These are phyloP conservation scores for Octonoba sinensis DNA, from an alignment of 2,888 invertebrate genomes.

Conservation along the genomic window DNA sequence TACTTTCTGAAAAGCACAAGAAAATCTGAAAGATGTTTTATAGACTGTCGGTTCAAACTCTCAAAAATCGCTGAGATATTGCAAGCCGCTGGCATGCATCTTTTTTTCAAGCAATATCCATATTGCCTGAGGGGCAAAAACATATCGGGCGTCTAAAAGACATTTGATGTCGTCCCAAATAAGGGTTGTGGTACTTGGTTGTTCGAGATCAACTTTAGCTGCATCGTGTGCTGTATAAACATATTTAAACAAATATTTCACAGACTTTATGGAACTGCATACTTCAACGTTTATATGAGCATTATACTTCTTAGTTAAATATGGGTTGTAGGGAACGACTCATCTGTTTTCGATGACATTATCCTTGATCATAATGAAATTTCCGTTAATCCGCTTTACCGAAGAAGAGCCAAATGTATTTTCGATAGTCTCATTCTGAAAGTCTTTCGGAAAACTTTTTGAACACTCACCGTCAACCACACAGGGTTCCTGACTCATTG, in stretches of 20 bases:
- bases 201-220: constrained; percentile 39
- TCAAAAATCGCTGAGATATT: too few relatives aligned
- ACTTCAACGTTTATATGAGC: constrained; percentile 71
- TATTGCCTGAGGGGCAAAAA: constrained; percentile 43
- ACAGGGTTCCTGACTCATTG: neutral
- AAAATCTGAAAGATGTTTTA: too few relatives aligned
- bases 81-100: constrained; percentile 68
- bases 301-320: constrained; percentile 66
- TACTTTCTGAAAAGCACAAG: too few relatives aligned
- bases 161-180: constrained; percentile 34
- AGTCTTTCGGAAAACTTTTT: neutral
- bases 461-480: neutral
- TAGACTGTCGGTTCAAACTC: too few relatives aligned
- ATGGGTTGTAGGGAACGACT: constrained; percentile 45
- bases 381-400: too few relatives aligned
- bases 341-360: neutral
- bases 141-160: constrained; percentile 32
- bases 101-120: constrained; percentile 64
- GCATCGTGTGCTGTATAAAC: constrained; percentile 68
- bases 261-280: constrained; percentile 66
- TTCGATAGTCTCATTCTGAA: neutral
- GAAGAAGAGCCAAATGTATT: too few relatives aligned
- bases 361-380: too few relatives aligned
- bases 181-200: neutral
- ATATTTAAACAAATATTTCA: constrained; percentile 70